These are phyloP conservation scores for Acleris laterana DNA, from an alignment of 2,888 invertebrate genomes.

Conservation along the genomic window DNA sequence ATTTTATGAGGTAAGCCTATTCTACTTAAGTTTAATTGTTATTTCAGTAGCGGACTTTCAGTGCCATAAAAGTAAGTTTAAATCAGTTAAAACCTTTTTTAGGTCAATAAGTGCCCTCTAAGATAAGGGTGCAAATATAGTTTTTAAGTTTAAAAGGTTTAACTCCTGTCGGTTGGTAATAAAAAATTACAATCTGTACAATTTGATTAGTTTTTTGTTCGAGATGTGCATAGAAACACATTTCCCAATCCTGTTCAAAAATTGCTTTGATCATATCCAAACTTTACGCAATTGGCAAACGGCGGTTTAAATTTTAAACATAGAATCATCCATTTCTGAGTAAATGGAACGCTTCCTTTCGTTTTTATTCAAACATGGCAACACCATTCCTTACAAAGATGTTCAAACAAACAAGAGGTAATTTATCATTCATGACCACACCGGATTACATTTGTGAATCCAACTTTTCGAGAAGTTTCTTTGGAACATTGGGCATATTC, in stretches of 20 bases:
- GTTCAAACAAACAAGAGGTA: conserved; percentile 34
- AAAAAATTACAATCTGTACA: too few relatives aligned
- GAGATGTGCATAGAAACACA: not conserved
- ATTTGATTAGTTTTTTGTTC: too few relatives aligned
- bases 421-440: conserved; percentile 29
- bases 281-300: not conserved
- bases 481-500: conserved; percentile 25
- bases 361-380: conserved; percentile 11
- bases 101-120: too few relatives aligned
- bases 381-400: conserved; percentile 29
- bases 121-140: too few relatives aligned
- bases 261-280: not conserved
- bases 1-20: too few relatives aligned
- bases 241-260: not conserved
- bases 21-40: too few relatives aligned
- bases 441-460: conserved; percentile 27
- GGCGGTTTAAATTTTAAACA: not conserved
- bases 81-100: too few relatives aligned
- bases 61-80: too few relatives aligned
- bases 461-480: conserved; percentile 26
- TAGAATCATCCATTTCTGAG: not conserved
- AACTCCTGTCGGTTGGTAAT: too few relatives aligned
- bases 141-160: too few relatives aligned
- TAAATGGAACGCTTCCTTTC: conserved; percentile 4
- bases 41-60: too few relatives aligned